A percentile compares a stretch with the other conserved stretches of the same genome.
Evolutionary conservation across 1,140 invertebrate genomes (phyloP).

Genomic region (Phymastichus coffea): DNA sequence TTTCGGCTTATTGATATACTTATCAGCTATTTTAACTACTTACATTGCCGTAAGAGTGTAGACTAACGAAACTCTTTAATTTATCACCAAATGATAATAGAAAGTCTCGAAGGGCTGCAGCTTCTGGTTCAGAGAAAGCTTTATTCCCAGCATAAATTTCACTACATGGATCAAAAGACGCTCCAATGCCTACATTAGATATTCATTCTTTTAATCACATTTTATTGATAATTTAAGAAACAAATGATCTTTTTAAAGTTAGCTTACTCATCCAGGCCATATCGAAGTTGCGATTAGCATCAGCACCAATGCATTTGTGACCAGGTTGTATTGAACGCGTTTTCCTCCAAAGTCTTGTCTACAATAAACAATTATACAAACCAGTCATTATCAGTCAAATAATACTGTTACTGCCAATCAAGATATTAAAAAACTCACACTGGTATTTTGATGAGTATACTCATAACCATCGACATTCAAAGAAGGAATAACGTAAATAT

Average conservation of each 20-base stretch:
- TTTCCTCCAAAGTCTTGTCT: constrained; percentile 57
- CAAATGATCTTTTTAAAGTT: constrained; percentile 32
- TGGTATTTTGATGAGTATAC: constrained; percentile 47
- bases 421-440: no score
- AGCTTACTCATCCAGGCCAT: constrained; percentile 59
- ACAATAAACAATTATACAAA: constrained; percentile 32
- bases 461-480: constrained; percentile 62
- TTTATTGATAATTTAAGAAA: constrained; percentile 1
- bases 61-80: constrained; percentile 66
- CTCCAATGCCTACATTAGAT: constrained; percentile 52
- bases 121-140: constrained; percentile 76
- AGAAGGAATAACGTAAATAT: constrained; percentile 68
- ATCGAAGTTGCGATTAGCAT: constrained; percentile 71
- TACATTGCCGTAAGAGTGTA: constrained; percentile 67
- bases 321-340: constrained; percentile 47
- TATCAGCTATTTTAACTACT: no score
- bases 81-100: constrained; percentile 54
- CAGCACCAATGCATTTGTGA: constrained; percentile 57
- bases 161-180: constrained; percentile 65
- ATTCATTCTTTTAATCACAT: neutral
- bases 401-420: neutral
- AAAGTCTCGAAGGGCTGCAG: constrained; percentile 60
- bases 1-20: no score
- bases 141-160: constrained; percentile 69
- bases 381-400: neutral